Percentiles rank a stretch among this genome's conserved stretches.
Evolutionary conservation across 1,140 invertebrate genomes (phyloP).

Genomic region (Leptinotarsa undecemlineata): DNA sequence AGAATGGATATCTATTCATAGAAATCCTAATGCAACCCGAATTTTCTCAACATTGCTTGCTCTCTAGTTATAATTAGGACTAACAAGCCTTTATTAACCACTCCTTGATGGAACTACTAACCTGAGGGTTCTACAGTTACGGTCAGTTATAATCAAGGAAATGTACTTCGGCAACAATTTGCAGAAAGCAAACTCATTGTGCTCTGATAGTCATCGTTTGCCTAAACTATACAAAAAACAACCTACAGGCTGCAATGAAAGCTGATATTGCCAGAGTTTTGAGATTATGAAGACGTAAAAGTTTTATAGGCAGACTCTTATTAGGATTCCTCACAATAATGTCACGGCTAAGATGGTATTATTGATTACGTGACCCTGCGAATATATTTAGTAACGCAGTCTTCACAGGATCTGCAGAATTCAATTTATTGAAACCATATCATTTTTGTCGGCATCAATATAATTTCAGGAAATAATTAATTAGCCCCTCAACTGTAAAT

Average conservation of each 20-base stretch:
- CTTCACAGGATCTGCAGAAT: no score
- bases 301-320: neutral
- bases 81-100: neutral
- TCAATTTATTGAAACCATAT: no score
- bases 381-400: neutral
- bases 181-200: neutral
- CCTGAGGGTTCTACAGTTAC: neutral
- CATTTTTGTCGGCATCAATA: no score
- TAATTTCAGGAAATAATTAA: no score
- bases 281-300: slow-evolving; percentile 1
- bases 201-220: slow-evolving; percentile 8
- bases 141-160: slow-evolving; percentile 5
- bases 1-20: neutral
- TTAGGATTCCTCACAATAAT: neutral
- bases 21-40: neutral
- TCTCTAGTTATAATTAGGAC: slow-evolving; percentile 1
- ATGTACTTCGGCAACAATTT: neutral
- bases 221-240: neutral
- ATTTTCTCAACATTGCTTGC: neutral
- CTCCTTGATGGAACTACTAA: neutral
- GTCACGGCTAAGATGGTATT: neutral
- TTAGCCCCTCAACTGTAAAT: no score
- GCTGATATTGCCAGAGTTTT: neutral
- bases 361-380: neutral
- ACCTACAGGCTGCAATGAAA: neutral